Evolutionary conservation across 2,888 invertebrate genomes (phyloP).

Genomic region (Odontothrips loti): DNA sequence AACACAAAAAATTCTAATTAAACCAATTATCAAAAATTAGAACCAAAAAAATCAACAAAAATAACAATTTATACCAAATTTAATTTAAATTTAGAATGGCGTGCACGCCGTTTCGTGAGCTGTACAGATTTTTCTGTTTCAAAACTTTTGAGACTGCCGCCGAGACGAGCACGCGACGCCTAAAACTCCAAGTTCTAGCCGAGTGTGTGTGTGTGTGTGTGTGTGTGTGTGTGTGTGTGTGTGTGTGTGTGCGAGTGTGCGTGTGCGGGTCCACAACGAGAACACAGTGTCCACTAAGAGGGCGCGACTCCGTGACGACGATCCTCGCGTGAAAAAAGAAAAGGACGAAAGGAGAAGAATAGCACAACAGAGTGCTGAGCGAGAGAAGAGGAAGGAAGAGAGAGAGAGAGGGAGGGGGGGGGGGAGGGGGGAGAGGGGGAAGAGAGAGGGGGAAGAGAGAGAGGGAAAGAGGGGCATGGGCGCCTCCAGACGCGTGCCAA

Average conservation of each 20-base stretch:
- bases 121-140: no score
- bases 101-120: no score
- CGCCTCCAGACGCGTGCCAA: constrained; percentile 11
- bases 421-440: neutral
- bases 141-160: no score
- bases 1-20: no score
- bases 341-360: neutral
- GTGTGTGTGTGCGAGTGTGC: neutral
- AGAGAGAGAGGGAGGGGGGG: neutral
- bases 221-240: constrained; percentile 10
- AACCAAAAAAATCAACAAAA: no score
- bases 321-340: no score
- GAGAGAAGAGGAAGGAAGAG: neutral
- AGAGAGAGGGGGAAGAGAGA: neutral
- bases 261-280: neutral
- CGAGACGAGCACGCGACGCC: no score
- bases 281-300: no score
- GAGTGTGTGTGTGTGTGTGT: neutral
- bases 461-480: neutral
- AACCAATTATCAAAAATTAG: no score
- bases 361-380: neutral
- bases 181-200: neutral
- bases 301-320: no score
- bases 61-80: no score
- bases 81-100: no score